These are phyloP conservation scores for Crocodylus rhombifer DNA, from an alignment of 2,797 vertebrate genomes.

Conservation along the genomic window DNA sequence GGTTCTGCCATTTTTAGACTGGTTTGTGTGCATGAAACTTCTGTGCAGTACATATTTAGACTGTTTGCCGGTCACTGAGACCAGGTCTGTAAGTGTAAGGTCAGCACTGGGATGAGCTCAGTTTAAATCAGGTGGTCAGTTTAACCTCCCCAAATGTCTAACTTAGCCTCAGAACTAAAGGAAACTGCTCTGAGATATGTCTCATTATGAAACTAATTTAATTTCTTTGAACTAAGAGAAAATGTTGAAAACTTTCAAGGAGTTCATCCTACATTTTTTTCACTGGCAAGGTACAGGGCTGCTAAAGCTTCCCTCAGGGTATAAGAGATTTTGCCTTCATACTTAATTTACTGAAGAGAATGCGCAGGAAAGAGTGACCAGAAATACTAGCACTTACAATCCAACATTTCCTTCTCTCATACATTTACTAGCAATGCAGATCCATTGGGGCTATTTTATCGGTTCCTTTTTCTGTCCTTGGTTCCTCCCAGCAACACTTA, in stretches of 20 bases:
- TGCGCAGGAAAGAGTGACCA: not conserved
- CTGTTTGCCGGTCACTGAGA: too few relatives aligned
- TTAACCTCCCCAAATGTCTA: too few relatives aligned
- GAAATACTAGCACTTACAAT: not conserved
- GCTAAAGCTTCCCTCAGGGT: not conserved
- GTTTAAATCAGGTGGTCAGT: too few relatives aligned
- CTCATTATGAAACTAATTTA: not conserved
- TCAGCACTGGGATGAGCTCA: too few relatives aligned
- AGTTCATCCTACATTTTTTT: not conserved
- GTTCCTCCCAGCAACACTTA: not conserved
- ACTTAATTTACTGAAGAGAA: not conserved
- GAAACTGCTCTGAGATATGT: not conserved
- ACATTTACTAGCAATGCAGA: not conserved
- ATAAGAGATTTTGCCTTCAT: not conserved
- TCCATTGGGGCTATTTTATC: not conserved
- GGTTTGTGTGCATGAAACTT: too few relatives aligned
- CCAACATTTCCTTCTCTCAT: not conserved
- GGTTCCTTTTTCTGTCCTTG: not conserved
- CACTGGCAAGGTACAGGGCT: not conserved
- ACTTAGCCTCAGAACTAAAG: not conserved
- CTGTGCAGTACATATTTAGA: too few relatives aligned
- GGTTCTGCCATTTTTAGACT: too few relatives aligned
- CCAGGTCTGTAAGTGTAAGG: too few relatives aligned
- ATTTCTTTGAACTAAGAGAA: not conserved
- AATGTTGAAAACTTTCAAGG: not conserved